Conservation (phyloP, 1,140 invertebrate species). For the Zaprionus ornatus region DNA sequence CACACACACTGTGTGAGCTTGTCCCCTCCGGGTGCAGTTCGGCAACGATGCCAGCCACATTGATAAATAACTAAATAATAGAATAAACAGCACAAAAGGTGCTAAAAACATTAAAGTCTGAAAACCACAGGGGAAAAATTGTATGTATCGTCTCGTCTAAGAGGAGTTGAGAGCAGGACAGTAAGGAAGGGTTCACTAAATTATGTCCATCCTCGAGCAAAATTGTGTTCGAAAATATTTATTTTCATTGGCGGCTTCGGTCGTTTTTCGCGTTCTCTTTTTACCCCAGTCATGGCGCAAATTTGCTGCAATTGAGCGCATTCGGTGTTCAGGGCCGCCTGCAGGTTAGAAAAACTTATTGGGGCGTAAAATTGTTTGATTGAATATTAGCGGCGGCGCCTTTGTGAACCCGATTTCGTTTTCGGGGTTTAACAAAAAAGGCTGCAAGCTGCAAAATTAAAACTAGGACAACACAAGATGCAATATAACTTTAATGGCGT, state of each 20-base stretch:
- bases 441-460: background rate
- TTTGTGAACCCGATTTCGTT: slow-evolving; percentile 22
- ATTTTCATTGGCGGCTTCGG: slow-evolving; percentile 14
- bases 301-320: slow-evolving; percentile 72
- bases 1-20: slow-evolving; percentile 33
- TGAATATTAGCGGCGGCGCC: slow-evolving; percentile 69
- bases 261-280: slow-evolving; percentile 23
- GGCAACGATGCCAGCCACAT: slow-evolving; percentile 34
- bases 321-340: slow-evolving; percentile 42
- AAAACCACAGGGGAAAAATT: background rate
- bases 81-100: slow-evolving; percentile 70
- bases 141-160: background rate
- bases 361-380: slow-evolving; percentile 76
- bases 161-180: background rate
- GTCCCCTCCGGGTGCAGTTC: slow-evolving; percentile 31
- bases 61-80: slow-evolving; percentile 81
- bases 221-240: slow-evolving; percentile 55
- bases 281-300: slow-evolving; percentile 48
- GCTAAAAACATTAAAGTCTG: slow-evolving; percentile 49
- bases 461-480: background rate
- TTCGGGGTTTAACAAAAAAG: slow-evolving; percentile 9
- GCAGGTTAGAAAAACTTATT: slow-evolving; percentile 73
- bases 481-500: no score
- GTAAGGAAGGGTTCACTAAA: slow-evolving; percentile 2
- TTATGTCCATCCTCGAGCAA: slow-evolving; percentile 40